These are phyloP conservation scores for Leucophenga maculata DNA, from an alignment of 2,888 invertebrate genomes.

Conservation along the genomic window DNA sequence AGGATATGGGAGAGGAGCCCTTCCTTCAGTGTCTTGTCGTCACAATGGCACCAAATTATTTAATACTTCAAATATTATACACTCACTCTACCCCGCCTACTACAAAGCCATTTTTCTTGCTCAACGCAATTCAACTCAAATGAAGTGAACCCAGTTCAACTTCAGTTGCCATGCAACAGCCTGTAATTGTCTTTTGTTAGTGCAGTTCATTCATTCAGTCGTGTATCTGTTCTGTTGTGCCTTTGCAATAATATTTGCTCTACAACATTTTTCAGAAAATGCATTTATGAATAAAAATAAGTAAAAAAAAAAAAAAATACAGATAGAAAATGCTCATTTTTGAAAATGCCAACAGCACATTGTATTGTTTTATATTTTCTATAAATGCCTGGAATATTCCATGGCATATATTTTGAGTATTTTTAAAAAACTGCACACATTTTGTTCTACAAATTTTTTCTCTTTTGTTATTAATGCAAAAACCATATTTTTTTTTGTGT, in stretches of 20 bases:
- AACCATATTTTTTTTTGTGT: too few species aligned
- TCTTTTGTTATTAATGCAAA: too few species aligned
- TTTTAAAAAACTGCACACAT: conserved; percentile 3
- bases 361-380: not conserved
- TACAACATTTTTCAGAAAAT: not conserved
- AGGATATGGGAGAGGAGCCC: conserved; percentile 19
- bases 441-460: conserved; percentile 34
- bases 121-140: too few species aligned
- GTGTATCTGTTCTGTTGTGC: not conserved
- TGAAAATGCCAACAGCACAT: not conserved
- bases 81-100: not conserved
- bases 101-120: too few species aligned
- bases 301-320: too few species aligned
- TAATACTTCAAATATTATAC: conserved; percentile 56
- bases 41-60: conserved; percentile 67
- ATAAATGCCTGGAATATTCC: too few species aligned
- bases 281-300: not conserved
- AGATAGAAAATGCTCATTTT: not conserved
- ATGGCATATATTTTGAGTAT: too few species aligned
- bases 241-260: conserved; percentile 6
- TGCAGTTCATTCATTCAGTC: not conserved
- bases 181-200: not conserved
- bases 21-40: conserved; percentile 48
- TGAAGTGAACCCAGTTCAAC: not conserved
- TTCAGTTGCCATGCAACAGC: conserved; percentile 7